Percentiles rank a stretch among this genome's conserved stretches.
Evolutionary conservation across 2,113 vertebrate genomes (phyloP).

Genomic region (Australoheros scitulus): DNA sequence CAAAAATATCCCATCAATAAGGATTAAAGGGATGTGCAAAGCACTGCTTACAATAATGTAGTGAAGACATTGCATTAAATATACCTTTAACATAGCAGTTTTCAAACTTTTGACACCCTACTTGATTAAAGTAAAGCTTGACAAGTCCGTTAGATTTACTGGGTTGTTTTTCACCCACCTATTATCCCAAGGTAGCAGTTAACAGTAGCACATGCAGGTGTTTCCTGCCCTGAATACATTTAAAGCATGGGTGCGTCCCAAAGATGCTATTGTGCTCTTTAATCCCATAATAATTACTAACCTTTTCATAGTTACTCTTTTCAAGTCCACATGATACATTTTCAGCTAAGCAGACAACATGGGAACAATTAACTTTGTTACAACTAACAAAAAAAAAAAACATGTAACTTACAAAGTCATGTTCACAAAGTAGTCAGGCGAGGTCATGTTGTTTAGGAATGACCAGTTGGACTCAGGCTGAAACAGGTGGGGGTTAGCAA

Average conservation of each 20-base stretch:
- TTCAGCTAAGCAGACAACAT: not conserved
- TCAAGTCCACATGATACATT: not conserved
- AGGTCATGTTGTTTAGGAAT: constrained; percentile 49
- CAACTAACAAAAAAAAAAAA: not conserved
- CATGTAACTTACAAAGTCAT: constrained; percentile 33
- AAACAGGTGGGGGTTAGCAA: constrained; percentile 42
- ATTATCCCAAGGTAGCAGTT: not conserved
- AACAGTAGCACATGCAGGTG: not conserved
- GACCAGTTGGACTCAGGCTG: constrained; percentile 47
- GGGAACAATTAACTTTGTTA: not conserved
- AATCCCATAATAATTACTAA: not conserved
- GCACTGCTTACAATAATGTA: not conserved
- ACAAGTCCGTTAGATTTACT: not conserved
- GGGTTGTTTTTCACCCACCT: not conserved
- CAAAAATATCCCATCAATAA: not conserved
- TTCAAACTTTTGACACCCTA: not conserved
- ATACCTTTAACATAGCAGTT: not conserved
- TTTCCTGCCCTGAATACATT: not conserved
- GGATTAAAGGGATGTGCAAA: not conserved
- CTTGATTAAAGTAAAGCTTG: not conserved
- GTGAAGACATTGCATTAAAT: not conserved
- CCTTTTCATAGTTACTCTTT: not conserved
- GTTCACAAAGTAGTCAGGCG: not conserved
- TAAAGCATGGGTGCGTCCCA: not conserved
- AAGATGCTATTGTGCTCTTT: not conserved